phyloP scores from a whole-genome alignment of 1,140 invertebrate species.

The Cylas formicarius region DNA sequence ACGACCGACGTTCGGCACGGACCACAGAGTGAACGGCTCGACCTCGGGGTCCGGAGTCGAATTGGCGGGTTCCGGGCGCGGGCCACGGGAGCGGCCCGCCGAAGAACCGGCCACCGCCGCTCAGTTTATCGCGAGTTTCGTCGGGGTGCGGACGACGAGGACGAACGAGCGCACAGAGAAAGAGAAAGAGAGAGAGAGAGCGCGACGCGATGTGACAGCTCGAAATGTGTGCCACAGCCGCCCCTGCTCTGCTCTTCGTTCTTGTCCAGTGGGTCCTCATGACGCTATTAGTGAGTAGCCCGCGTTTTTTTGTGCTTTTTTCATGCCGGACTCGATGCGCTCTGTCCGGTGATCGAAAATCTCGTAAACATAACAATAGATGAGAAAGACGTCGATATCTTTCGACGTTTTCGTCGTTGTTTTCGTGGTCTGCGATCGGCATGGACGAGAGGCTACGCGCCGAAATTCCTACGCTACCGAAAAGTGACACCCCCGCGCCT shows the following conservation, averaged over 20 bases:
- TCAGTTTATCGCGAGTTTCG: slow-evolving; percentile 12
- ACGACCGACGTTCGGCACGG: too few species aligned
- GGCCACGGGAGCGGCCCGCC: slow-evolving; percentile 5
- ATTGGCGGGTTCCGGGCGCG: slow-evolving; percentile 12
- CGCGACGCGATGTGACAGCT: slow-evolving; percentile 16
- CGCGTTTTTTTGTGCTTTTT: too few species aligned
- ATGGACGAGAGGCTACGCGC: background rate
- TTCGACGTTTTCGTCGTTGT: background rate
- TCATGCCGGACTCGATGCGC: too few species aligned
- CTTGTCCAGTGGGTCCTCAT: too few species aligned
- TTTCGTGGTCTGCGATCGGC: background rate
- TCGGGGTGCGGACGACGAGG: slow-evolving; percentile 17
- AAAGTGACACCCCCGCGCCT: too few species aligned
- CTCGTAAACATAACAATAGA: background rate
- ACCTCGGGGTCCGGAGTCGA: slow-evolving; percentile 15
- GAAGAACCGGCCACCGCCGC: too few species aligned
- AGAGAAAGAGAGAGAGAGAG: slow-evolving; percentile 10
- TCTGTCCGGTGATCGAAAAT: slow-evolving; percentile 10
- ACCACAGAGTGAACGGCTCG: too few species aligned
- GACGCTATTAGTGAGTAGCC: too few species aligned
- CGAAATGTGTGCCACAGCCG: slow-evolving; percentile 15
- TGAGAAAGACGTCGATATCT: slow-evolving; percentile 1
- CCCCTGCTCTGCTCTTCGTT: slow-evolving; percentile 10
- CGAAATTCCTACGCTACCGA: too few species aligned
- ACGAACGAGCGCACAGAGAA: too few species aligned